A percentile compares a stretch with the other conserved stretches of the same genome.
These are phyloP conservation scores for Pristionchus arcanus DNA, from an alignment of 2,888 invertebrate species.

Conservation along the genomic window DNA sequence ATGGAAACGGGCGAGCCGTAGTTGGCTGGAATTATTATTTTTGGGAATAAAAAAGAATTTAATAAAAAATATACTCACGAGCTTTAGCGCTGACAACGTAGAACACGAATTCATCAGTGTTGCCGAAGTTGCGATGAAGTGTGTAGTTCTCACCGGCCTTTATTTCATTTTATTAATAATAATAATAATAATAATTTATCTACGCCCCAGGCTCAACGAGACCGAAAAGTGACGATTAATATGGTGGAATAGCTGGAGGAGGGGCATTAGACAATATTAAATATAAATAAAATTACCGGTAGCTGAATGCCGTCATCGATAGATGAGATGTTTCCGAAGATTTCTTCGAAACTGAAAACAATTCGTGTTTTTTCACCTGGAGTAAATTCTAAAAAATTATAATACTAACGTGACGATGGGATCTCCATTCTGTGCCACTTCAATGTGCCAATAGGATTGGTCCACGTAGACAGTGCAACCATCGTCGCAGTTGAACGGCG, in stretches of 20 bases:
- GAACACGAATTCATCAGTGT: neutral
- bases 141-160: neutral
- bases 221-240: no score
- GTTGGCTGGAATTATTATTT: neutral
- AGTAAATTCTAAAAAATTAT: neutral
- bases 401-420: neutral
- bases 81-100: neutral
- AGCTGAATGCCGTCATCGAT: neutral
- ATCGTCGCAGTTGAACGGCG: neutral
- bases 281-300: neutral
- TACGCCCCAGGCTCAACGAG: no score
- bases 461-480: neutral
- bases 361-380: neutral
- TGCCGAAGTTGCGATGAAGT: neutral
- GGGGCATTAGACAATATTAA: no score
- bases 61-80: neutral
- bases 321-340: neutral
- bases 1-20: neutral
- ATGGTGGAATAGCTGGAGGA: no score
- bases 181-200: no score
- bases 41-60: neutral
- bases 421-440: neutral
- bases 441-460: neutral
- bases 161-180: no score
- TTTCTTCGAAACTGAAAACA: neutral